Base-by-base conservation (phyloP, 2,797 vertebrate genomes). In the Astyanax mexicanus region DNA sequence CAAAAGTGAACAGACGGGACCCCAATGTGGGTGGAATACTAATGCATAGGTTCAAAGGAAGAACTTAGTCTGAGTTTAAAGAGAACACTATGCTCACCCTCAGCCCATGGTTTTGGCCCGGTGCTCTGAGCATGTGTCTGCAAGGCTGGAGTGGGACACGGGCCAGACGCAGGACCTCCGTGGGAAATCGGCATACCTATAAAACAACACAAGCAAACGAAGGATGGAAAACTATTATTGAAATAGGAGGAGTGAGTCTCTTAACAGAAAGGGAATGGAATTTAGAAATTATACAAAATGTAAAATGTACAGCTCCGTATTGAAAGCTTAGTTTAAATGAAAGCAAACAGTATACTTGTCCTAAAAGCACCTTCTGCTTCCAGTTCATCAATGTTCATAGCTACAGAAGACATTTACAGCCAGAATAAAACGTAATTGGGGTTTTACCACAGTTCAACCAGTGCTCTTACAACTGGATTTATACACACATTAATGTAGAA, bases 81-180 rank as follows among this genome's bases (percentile, higher is more conserved):
- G 44, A 32, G n/a, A 51, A 23, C 6, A 13, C 38, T 51, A 73
- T 13, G 77, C 85, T 86, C 84, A 95, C 95, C 95, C 74, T 96
- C 94, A 77, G 92, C 62, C 95, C 94, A 96, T 0, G 92, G 88
- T 85, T 96, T 96, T 72, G 94, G 89, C 64, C 92, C 91, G 80
- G 92, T 81, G 57, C 88, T 87, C 81, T 93, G 85, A 79, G 78
- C 84, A 82, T 89, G 92, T 71, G 91, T 94, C 82, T 94, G 92
- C 82, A 95, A 91, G 79, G 88, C 89, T 10, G 91, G 88, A 49
- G 90, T 82, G 0, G 93, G 87, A 79, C 92, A 88, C 69, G 91
- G 86, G 21, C 91, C 95, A 52, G 92, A 29, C 74, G 90, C 88
- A 77, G 92, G 80, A 25, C 89, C 90, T 87, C 88, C 87, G 94